Conservation (phyloP, 2,797 vertebrate genomes). For the Schizothorax lantsangensis region DNA sequence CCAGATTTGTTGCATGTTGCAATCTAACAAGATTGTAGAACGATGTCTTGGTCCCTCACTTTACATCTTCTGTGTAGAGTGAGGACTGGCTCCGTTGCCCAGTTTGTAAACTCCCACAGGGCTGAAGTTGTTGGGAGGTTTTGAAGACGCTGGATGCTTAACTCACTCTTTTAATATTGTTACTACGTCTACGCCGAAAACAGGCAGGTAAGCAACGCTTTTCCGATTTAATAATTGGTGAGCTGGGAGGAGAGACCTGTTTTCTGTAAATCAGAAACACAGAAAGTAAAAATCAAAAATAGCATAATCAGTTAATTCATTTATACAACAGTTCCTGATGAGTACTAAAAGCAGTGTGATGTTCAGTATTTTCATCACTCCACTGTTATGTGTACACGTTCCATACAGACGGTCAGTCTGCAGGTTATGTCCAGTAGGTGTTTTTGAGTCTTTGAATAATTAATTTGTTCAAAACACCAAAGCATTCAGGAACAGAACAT, state of each 20-base stretch:
- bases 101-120: constrained; percentile 9
- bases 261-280: constrained; percentile 70
- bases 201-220: constrained; percentile 71
- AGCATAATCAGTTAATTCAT: not conserved
- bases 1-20: constrained; percentile 21
- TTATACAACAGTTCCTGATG: not conserved
- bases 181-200: constrained; percentile 71
- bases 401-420: not conserved
- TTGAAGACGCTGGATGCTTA: constrained; percentile 58
- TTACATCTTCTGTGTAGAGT: constrained; percentile 23
- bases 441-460: not conserved
- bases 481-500: not conserved
- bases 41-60: constrained; percentile 58
- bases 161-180: constrained; percentile 70
- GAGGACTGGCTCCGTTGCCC: constrained; percentile 20
- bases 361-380: not conserved
- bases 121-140: constrained; percentile 41
- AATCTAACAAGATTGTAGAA: constrained; percentile 28
- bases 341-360: not conserved
- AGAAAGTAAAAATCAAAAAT: constrained; percentile 55
- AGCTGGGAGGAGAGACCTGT: constrained; percentile 64
- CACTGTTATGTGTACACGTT: not conserved
- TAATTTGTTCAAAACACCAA: not conserved
- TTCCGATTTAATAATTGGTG: constrained; percentile 66
- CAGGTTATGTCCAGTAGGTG: not conserved